Evolutionary conservation across 2,888 invertebrate species (phyloP).

Genomic region (Pelosia muscerda): DNA sequence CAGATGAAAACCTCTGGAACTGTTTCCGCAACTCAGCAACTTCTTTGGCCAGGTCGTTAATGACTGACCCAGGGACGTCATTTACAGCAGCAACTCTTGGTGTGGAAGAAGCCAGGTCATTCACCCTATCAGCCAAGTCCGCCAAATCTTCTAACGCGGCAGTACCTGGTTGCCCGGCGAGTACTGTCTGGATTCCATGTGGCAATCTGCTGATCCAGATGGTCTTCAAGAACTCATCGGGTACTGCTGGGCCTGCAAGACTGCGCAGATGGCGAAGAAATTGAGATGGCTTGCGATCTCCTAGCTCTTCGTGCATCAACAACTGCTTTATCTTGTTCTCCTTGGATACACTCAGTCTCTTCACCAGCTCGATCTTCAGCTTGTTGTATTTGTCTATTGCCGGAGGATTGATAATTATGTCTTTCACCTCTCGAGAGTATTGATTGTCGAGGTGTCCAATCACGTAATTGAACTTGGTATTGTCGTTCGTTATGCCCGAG

Average conservation of each 20-base stretch:
- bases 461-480: too few relatives aligned
- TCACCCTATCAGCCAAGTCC: constrained; percentile 7
- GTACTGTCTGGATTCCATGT: too few relatives aligned
- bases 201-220: constrained; percentile 2
- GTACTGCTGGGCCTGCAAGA: neutral
- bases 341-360: neutral
- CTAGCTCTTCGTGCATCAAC: constrained; percentile 1
- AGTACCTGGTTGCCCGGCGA: too few relatives aligned
- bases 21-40: constrained; percentile 4
- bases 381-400: neutral
- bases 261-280: neutral
- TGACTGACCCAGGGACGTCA: neutral
- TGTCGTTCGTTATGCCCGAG: too few relatives aligned
- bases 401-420: neutral
- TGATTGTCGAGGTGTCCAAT: neutral
- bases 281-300: constrained; percentile 6
- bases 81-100: constrained; percentile 11
- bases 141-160: neutral
- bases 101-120: constrained; percentile 5
- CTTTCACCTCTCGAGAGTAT: neutral
- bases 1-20: neutral
- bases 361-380: neutral
- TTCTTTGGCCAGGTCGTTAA: neutral
- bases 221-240: neutral
- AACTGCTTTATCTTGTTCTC: neutral